Evolutionary conservation across 1,140 invertebrate genomes (phyloP), one percentile per base, ranked within the genome.

Genomic region (Zaprionus tsacasi): DNA sequence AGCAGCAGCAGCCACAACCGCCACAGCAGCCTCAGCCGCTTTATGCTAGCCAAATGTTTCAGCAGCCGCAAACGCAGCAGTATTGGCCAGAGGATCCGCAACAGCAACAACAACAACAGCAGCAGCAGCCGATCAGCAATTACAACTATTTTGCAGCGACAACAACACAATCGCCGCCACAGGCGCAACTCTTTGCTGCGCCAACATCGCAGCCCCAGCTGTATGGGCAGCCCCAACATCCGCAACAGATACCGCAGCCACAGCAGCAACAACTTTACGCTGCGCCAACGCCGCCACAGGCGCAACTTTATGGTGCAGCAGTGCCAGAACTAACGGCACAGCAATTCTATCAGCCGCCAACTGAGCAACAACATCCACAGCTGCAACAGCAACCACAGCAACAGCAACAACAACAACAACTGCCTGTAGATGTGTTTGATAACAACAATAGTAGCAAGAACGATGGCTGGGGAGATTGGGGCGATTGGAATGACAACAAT

Each of bases 391-490:
- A 30, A 8, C 10, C 17, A 6, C 27, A 40, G 17, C 38, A 43
- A 15, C 54, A 30, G 35, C 68, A 43, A 27, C 11, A 40, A 27
- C 38, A 43, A 15, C 54, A 30, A 48, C 68, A 43, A 27, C 11
- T 64, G 58, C 38, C 70, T 45, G 21, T 55, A 12, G 85, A 89
- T 7, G 27, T 71, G 11, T 85, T 89, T 66, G 78, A 87, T 8
- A 90, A 88, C 54, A 86, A 79, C 30, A 90, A 86, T 43, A 69
- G 63, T 38, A 45, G 36, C 48, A 76, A 73, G 21, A 86, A 70
- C 54, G 92, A 92, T 67, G 91, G 92, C 30, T 92, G 92, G 92
- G 91, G 77, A 54, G 92, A 92, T 72, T 92, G 91, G 91, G 92
- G 78, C 6, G 85, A 92, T 66, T 92, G 91, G 92, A 92, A 91